Base-by-base conservation (phyloP, 1,140 invertebrate genomes). In the Homalodisca vitripennis region DNA sequence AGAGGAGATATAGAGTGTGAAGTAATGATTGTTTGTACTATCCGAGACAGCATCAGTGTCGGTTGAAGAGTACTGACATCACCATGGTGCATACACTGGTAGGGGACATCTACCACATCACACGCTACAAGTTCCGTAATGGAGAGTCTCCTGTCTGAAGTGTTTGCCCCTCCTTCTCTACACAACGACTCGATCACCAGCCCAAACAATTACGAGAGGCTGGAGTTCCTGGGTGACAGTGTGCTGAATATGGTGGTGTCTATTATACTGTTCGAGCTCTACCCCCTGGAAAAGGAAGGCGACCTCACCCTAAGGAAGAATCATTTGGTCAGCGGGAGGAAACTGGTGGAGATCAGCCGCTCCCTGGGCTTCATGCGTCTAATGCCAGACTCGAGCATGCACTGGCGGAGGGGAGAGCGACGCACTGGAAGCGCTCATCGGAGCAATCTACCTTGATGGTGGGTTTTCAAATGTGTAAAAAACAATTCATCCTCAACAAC, bases 111-210 rank as follows among this genome's bases (percentile, higher is more conserved):
- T 34, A 29, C 32, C n/a, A 22, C 12, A 65, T 47, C 2, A 29
- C 6, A 24, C 66, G 29, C 13, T 46, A 70, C 20, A 26, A 53
- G 46, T 29, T 41, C n/a, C 26, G 47, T 12, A 47, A 64, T 69
- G n/a, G 32, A 47, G 17, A 6, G 12, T 17, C 26, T 66, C n/a
- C 48, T 51, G 22, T 51, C 48, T 3, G 48, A 51, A 51, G 48
- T 51, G 3, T 51, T 51, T 6, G 22, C 3, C 17, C 48, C 48
- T 3, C n/a, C n/a, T n/a, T n/a, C n/a, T n/a, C n/a, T n/a, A n/a
- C n/a, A n/a, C n/a, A 51, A 14, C 3, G 22, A 51, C 17, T 20
- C 17, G 17, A 22, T 51, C n/a, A 51, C 48, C 17, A 51, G n/a
- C 22, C 3, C 48, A 20, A 20, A 22, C 14, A 20, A 14, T 3